Evolutionary conservation across 2,797 vertebrate genomes (phyloP).

Genomic region (Pangasius krempfi): DNA sequence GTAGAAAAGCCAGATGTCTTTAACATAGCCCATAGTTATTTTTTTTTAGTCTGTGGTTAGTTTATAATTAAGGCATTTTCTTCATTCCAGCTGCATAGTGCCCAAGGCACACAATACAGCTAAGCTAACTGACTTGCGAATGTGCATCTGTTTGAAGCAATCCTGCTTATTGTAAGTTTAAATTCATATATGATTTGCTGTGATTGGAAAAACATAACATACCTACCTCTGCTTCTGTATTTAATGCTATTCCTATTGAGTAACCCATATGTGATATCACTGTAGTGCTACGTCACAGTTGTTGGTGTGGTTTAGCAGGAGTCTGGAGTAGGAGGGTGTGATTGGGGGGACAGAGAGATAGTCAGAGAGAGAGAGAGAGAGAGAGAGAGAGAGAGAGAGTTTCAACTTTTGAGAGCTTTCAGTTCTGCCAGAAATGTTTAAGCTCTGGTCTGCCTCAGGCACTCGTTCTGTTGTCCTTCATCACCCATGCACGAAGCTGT

Average conservation of each 20-base stretch:
- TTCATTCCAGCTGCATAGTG: neutral
- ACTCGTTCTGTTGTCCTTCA: conserved; percentile 23
- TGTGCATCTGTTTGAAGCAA: neutral
- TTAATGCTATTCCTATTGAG: neutral
- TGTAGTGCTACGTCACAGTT: neutral
- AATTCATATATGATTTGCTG: neutral
- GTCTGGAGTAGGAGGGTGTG: neutral
- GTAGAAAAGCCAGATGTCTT: neutral
- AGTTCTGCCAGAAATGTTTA: conserved; percentile 15
- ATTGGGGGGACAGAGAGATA: neutral
- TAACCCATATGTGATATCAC: neutral
- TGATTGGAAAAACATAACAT: neutral
- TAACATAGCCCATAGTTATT: neutral
- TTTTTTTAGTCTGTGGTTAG: no score
- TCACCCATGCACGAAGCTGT: conserved; percentile 27
- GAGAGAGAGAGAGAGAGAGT: neutral
- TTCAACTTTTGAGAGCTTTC: conserved; percentile 4
- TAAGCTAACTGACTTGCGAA: neutral
- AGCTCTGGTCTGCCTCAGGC: conserved; percentile 12
- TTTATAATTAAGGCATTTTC: neutral
- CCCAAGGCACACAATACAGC: neutral
- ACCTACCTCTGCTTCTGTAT: neutral
- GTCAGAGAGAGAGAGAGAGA: neutral
- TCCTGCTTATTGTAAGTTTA: neutral
- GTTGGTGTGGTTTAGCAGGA: neutral